These are phyloP conservation scores for Ladona fulva DNA, from an alignment of 1,140 invertebrate species.

Conservation along the genomic window DNA sequence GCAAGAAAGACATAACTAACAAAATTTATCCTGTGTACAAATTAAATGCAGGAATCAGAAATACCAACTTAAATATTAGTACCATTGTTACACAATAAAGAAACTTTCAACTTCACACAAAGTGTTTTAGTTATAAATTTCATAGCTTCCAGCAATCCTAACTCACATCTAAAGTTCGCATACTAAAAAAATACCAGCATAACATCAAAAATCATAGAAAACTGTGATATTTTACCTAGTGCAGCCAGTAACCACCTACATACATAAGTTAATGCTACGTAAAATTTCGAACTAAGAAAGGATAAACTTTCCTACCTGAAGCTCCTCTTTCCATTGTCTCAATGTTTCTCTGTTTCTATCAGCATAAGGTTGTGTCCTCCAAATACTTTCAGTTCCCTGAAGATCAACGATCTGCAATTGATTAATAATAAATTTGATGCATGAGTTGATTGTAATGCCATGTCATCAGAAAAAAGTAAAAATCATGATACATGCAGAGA, in stretches of 20 bases:
- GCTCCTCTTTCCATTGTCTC: constrained; percentile 76
- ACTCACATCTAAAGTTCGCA: too few relatives aligned
- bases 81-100: constrained; percentile 15
- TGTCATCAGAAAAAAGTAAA: background rate
- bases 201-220: constrained; percentile 13
- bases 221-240: too few relatives aligned
- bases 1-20: too few relatives aligned
- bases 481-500: background rate
- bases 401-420: constrained; percentile 60
- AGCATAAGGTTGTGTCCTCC: constrained; percentile 66
- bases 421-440: background rate
- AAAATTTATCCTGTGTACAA: too few relatives aligned
- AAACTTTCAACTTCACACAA: constrained; percentile 8
- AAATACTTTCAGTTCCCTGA: constrained; percentile 66
- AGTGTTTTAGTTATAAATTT: too few relatives aligned
- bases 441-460: background rate
- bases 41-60: too few relatives aligned
- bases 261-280: too few relatives aligned
- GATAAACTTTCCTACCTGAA: constrained; percentile 42
- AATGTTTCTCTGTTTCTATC: constrained; percentile 72
- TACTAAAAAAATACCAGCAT: too few relatives aligned
- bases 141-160: too few relatives aligned
- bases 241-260: too few relatives aligned
- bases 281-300: too few relatives aligned
- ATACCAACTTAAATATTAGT: background rate